Base-by-base conservation (phyloP, 2,797 vertebrate genomes). In the Myotis daubentonii region DNA sequence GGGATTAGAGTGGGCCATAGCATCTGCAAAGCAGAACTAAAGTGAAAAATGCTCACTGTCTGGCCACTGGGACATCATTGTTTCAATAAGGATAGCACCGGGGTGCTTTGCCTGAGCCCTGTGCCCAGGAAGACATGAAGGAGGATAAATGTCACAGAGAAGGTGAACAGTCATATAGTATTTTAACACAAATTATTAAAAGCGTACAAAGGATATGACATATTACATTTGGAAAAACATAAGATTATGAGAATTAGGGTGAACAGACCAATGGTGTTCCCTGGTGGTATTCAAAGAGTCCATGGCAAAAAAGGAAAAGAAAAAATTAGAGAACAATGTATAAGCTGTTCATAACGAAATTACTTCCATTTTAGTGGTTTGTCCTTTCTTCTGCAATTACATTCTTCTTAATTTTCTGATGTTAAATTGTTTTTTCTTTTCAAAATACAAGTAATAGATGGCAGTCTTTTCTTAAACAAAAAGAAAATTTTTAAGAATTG, bases 311-410 rank as follows among this genome's bases (percentile, higher is more conserved):
- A 51, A 23, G 25, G 25, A 47, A 51, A 13, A 33, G 20, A 53
- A 53, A 57, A 84, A 74, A 57, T 6, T 41, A 80, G 62, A 82
- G 62, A 28, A 51, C n/a, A 79, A 74, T 79, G 12, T 25, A 20
- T 90, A 70, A 84, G 17, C 68, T 95, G 25, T 89, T 93, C 6
- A 74, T 70, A 74, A 55, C n/a, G 28, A 86, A 88, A 81, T 72
- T 72, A 13, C 80, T 70, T 87, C 55, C 22, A 49, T 33, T 55
- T 36, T 75, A 57, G 84, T 79, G 16, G 0, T 57, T n/a, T 86
- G 72, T 60, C 16, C 51, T 85, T 94, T 66, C 62, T 85, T 89
- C 15, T 80, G 49, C 20, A 90, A 87, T 57, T 60, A 84, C 0
- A 33, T 36, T 9, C 17, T 41, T 96, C 57, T 20, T 89, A 86